These are phyloP conservation scores for Tachina lurida DNA, from an alignment of 2,888 invertebrate species.

Conservation along the genomic window DNA sequence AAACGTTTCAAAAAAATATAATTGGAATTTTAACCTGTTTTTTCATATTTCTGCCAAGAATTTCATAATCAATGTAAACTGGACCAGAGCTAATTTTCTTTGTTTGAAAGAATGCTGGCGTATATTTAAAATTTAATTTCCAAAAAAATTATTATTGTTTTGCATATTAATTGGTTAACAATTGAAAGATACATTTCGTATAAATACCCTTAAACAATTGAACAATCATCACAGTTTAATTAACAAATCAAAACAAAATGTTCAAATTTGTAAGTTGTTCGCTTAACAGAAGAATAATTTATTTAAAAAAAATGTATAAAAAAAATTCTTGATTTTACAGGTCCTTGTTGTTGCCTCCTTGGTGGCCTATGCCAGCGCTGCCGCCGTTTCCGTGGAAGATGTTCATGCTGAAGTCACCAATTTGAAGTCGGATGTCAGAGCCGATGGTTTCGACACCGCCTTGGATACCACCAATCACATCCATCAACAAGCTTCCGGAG, in stretches of 20 bases:
- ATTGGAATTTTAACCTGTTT: neutral
- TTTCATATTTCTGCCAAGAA: too few species aligned
- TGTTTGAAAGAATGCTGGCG: too few species aligned
- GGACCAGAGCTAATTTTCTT: too few species aligned
- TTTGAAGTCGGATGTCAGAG: conserved; percentile 73
- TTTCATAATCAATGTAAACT: neutral
- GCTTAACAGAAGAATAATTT: neutral
- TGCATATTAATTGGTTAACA: conserved; percentile 3
- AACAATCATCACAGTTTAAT: conserved; percentile 23
- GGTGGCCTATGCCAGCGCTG: conserved; percentile 72
- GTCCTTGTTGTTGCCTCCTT: conserved; percentile 72
- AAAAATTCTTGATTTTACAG: conserved; percentile 8
- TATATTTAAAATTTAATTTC: too few species aligned
- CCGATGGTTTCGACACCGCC: conserved; percentile 76
- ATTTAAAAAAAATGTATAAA: neutral
- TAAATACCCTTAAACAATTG: conserved; percentile 14
- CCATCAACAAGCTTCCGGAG: conserved; percentile 73
- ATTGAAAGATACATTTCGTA: conserved; percentile 1
- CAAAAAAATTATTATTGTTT: neutral
- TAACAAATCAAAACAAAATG: conserved; percentile 27
- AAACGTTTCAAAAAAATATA: neutral
- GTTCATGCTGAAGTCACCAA: conserved; percentile 66
- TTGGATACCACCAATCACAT: conserved; percentile 77
- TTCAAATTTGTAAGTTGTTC: conserved; percentile 44
- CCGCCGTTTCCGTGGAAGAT: conserved; percentile 59